Evolutionary conservation across 1,140 invertebrate species (phyloP).

Genomic region (Diorhabda carinulata): DNA sequence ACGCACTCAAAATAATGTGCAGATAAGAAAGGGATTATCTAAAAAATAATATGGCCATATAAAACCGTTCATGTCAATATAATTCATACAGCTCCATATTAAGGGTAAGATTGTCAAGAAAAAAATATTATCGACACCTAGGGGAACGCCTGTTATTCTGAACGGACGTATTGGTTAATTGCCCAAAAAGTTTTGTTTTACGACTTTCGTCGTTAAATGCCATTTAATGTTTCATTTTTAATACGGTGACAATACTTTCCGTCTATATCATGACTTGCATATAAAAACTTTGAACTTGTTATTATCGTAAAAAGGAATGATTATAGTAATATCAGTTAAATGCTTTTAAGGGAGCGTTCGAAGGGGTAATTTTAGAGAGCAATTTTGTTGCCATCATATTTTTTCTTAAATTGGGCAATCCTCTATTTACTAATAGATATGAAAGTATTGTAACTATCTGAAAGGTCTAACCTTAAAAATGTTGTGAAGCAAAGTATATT

Average conservation of each 20-base stretch:
- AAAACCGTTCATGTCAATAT: too few relatives aligned
- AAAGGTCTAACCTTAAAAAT: too few relatives aligned
- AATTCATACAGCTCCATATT: neutral
- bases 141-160: constrained; percentile 4
- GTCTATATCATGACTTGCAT: constrained; percentile 2
- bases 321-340: constrained; percentile 3
- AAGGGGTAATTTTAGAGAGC: neutral
- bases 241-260: constrained; percentile 8
- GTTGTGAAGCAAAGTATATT: too few relatives aligned
- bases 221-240: constrained; percentile 11
- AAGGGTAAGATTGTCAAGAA: constrained; percentile 11
- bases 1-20: too few relatives aligned
- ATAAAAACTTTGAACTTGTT: constrained; percentile 3
- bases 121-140: constrained; percentile 12
- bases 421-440: neutral
- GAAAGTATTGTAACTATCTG: too few relatives aligned
- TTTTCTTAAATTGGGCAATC: neutral
- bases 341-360: neutral
- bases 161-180: constrained; percentile 18
- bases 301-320: constrained; percentile 2
- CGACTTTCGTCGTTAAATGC: constrained; percentile 13
- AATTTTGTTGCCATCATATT: constrained; percentile 2
- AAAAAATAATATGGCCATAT: too few relatives aligned
- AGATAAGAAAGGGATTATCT: too few relatives aligned
- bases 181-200: constrained; percentile 20